Evolutionary conservation across 2,797 vertebrate species (phyloP), one percentile per base, ranked within the genome.

Genomic region (Onychomys leucogaster): DNA sequence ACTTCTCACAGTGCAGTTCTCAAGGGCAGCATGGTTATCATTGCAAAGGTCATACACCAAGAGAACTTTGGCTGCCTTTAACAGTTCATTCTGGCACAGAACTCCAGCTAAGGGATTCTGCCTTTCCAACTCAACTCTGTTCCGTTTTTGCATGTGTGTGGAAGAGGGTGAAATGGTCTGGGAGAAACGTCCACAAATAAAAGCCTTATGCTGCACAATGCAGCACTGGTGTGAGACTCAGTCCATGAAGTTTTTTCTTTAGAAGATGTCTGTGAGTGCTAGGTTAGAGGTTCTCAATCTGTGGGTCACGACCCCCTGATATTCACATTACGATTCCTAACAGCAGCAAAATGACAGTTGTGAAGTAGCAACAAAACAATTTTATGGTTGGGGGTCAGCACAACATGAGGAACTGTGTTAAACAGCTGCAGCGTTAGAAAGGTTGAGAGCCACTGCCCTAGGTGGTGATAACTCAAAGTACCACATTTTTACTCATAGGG

Each of bases 71-170:
- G 67, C 10, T 59, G 46, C 69, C 71, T 67, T 94, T 87, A 91
- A 88, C 67, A 91, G 81, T 93, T 91, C 84, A 87, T 91, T 90
- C 86, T 95, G 91, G 55, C 69, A 90, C 84, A 55, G 11, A 92
- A 88, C 63, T 71, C 41, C 32, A 95, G 81, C 10, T 43, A 89
- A 94, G 34, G n/a, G 96, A 84, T 71, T 97, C 55, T 12, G 55
- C 57, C 43, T 59, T 96, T 92, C 91, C 23, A 86, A 25, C 57
- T 89, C 37, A 87, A 61, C 19, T 91, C 34, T 29, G 17, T 91
- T 95, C 91, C n/a, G 81, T 75, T 83, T 67, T 89, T 65, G 57
- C 32, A 57, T 59, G 55, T 71, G 23, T 23, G 29, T 59, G 16
- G 43, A 82, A 90, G 73, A 82, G 6, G 67, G 75, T 67, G 71